phyloP scores from a whole-genome alignment of 2,113 vertebrate genomes.

The Otolemur garnettii region DNA sequence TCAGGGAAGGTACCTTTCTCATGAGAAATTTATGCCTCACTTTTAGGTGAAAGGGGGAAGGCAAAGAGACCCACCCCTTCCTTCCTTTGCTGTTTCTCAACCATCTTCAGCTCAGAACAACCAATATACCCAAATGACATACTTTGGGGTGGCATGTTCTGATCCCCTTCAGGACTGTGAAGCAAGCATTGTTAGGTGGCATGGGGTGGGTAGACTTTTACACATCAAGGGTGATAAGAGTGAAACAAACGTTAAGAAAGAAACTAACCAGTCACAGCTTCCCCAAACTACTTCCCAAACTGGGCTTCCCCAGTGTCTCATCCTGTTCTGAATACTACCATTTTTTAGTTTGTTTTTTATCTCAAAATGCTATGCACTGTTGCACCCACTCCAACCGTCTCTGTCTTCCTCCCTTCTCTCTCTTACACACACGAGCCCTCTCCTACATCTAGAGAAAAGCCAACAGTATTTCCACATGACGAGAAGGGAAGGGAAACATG shows the following conservation, averaged over 20 bases:
- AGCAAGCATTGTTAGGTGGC: not conserved
- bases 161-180: not conserved
- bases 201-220: accelerated
- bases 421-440: not conserved
- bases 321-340: not conserved
- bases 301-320: not conserved
- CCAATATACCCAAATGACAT: accelerated
- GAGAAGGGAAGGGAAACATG: not conserved
- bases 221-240: not conserved
- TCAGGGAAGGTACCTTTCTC: not conserved
- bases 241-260: not conserved
- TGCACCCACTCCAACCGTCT: accelerated
- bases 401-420: not conserved
- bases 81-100: not conserved
- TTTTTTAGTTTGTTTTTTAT: not conserved
- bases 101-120: not conserved
- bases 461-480: not conserved
- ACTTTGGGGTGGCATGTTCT: not conserved
- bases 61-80: not conserved
- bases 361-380: not conserved
- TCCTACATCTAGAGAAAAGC: not conserved
- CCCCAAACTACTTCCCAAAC: not conserved
- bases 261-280: not conserved
- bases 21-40: not conserved
- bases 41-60: not conserved